Evolutionary conservation across 2,797 vertebrate species (phyloP), one percentile per base, ranked within the genome.

Genomic region (Gastrophryne carolinensis): DNA sequence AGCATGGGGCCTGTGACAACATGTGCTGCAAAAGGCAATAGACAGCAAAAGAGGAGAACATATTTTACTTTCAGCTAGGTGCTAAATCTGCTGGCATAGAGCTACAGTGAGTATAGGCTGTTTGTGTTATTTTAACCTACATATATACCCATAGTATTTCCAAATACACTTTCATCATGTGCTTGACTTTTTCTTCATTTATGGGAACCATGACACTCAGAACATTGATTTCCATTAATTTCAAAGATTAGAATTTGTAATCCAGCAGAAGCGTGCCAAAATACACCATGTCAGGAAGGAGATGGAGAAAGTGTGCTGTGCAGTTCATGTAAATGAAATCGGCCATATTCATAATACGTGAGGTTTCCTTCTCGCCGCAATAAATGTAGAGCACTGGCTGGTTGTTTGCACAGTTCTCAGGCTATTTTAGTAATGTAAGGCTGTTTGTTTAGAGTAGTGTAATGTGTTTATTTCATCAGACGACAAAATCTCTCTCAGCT

Each of bases 381-480:
- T 37, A 19, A 23, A 23, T 47, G 17, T 15, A 35, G 29, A 69
- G n/a, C n/a, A n/a, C 23, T 50, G 24, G n/a, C 19, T 57, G 11
- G 15, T 2, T 77, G 58, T 64, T 49, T 64, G 27, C 37, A 71
- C 27, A 54, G 24, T 24, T 67, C 53, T 63, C 17, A 35, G 53
- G 32, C 15, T 47, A 56, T 63, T 64, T 56, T 17, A 69, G 12
- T 79, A 47, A 41, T 53, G 65, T 71, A 70, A 54, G 37, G n/a
- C 72, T 66, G 61, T 72, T 39, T 70, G 15, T 63, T 75, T 72
- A 79, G 15, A 66, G 3, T 73, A 35, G 78, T 70, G 75, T 65
- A 62, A 62, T 34, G 44, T 66, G 47, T 62, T 35, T 44, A 37
- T 63, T 70, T 70, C 49, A 39, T 39, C 50, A 37, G 32, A 63